Evolutionary conservation across 2,797 vertebrate genomes (phyloP), one percentile per base, ranked within the genome.

Genomic region (Peromyscus nudipes): DNA sequence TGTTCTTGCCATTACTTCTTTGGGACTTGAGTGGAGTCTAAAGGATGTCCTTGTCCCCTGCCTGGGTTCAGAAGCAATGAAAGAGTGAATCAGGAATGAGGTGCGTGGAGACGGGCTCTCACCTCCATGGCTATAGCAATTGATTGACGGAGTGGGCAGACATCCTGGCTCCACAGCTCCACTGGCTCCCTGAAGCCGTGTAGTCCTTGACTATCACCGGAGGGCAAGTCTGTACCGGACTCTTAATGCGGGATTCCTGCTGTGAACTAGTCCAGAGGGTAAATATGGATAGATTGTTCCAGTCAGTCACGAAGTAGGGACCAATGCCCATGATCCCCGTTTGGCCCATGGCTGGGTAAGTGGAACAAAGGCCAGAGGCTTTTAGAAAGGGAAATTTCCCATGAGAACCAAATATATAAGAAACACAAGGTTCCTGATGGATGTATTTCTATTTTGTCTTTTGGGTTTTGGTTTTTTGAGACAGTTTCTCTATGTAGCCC

Each of bases 231-330:
- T 82, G 19, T 37, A n/a, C 43, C 11, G 60, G 23, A 57, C 52
- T 95, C 49, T 81, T 23, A 69, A 65, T 75, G 52, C 52, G 31
- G 52, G n/a, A 43, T 60, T 60, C 69, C 86, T 88, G 27, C 52
- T 43, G 52, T 88, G 86, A 88, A 57, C 69, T 60, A 10, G 55
- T 43, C 69, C n/a, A 21, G 69, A 40, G 16, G 16, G 10, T 57
- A 88, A 57, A 88, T 88, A 71, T 60, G n/a, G 93, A 62, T 52
- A 46, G 71, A 93, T 87, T 19, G 85, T 40, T n/a, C 62, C 23
- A 96, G 64, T 77, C 40, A 88, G 29, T 55, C 8, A 90, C 84
- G 52, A 76, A 90, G 76, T 80, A 67, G 10, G 25, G 86, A 21
- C 69, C 57, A n/a, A 64, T 29, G 46, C 1, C 29, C 80, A 4